Conservation (phyloP, 2,113 vertebrate species). For the Ciconia boyciana region DNA sequence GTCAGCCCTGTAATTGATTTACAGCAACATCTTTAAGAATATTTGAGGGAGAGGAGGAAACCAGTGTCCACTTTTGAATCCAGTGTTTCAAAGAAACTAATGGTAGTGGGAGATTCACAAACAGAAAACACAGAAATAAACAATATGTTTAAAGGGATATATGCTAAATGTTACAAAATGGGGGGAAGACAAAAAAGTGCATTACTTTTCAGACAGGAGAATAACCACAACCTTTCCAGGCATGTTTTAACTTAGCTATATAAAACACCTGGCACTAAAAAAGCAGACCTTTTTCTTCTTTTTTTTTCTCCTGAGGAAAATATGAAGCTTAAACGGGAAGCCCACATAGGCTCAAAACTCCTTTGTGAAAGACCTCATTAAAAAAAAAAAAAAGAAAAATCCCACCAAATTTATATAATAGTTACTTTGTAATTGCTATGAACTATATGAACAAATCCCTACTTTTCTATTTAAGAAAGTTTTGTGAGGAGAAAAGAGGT, state of each 20-base stretch:
- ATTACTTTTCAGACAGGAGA: constrained; percentile 7
- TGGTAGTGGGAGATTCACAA: neutral
- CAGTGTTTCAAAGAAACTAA: neutral
- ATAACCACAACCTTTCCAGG: neutral
- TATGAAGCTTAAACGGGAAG: neutral
- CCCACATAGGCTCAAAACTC: neutral
- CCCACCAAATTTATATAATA: neutral
- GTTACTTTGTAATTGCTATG: constrained; percentile 9
- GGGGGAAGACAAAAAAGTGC: neutral
- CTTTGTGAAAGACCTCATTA: constrained; percentile 23
- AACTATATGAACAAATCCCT: neutral
- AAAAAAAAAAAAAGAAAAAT: neutral
- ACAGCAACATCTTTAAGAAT: constrained; percentile 79
- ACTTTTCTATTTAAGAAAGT: constrained; percentile 19
- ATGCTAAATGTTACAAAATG: neutral
- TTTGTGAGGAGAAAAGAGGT: constrained; percentile 8
- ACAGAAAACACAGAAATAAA: neutral
- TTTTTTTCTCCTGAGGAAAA: neutral
- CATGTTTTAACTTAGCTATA: neutral
- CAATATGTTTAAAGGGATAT: neutral
- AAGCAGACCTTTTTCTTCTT: neutral
- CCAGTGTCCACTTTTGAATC: constrained; percentile 62
- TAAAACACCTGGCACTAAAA: constrained; percentile 58
- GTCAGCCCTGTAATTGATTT: constrained; percentile 80
- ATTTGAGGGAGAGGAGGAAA: constrained; percentile 34